A percentile compares a stretch with the other conserved stretches of the same genome.
phyloP scores from a whole-genome alignment of 2,113 vertebrate species.

The Camelus dromedarius region DNA sequence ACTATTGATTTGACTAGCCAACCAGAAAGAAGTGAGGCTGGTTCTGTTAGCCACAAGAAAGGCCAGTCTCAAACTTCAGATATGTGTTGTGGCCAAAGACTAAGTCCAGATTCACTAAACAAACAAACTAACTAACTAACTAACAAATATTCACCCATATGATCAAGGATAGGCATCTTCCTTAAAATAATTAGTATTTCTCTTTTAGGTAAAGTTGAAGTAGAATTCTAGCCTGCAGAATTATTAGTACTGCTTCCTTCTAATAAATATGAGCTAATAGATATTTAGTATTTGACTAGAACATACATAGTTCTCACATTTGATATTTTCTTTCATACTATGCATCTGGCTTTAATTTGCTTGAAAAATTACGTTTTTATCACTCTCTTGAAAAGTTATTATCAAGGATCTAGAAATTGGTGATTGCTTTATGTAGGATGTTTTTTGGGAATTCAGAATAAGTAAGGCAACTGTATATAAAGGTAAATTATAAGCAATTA shows the following conservation, averaged over 20 bases:
- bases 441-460: not conserved
- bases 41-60: not conserved
- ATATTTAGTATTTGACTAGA: not conserved
- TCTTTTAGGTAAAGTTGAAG: not conserved
- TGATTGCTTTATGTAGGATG: not conserved
- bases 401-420: not conserved
- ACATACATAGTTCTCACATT: not conserved
- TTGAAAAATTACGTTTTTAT: not conserved
- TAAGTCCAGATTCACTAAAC: not conserved
- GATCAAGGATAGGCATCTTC: not conserved
- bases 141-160: not conserved
- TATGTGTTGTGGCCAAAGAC: not conserved
- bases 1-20: not conserved
- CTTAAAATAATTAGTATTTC: not conserved
- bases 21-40: not conserved
- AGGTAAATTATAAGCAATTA: slow-evolving; percentile 15
- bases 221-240: not conserved
- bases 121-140: not conserved
- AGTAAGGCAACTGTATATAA: not conserved
- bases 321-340: slow-evolving; percentile 32
- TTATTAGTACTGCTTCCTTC: not conserved
- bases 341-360: not conserved
- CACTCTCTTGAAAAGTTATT: not conserved
- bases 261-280: slow-evolving; percentile 23
- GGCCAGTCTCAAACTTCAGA: not conserved